A percentile compares a stretch with the other conserved stretches of the same genome.
phyloP scores from a whole-genome alignment of 1,140 invertebrate genomes.

The Ericerus pela region DNA sequence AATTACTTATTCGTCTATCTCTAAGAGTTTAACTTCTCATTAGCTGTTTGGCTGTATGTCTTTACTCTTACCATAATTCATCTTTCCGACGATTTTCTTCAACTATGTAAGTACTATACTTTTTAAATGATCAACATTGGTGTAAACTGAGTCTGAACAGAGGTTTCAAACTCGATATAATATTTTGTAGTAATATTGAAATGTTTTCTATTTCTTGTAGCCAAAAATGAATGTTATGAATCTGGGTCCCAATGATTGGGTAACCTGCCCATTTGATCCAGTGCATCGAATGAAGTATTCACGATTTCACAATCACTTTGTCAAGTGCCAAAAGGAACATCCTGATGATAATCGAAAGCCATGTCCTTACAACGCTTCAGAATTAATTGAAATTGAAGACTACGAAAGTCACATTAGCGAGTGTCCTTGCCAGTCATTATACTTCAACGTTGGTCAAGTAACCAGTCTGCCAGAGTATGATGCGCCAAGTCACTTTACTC shows the following conservation, averaged over 20 bases:
- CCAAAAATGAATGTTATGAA: too few relatives aligned
- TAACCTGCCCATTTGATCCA: background rate
- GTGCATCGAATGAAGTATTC: background rate
- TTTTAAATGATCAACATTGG: too few relatives aligned
- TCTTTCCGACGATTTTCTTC: too few relatives aligned
- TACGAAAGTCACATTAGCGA: background rate
- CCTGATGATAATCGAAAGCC: background rate
- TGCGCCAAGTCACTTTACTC: background rate
- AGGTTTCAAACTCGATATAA: too few relatives aligned
- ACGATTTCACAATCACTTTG: slow-evolving; percentile 3
- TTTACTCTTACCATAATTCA: too few relatives aligned
- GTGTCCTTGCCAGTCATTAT: background rate
- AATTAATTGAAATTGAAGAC: background rate
- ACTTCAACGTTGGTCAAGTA: background rate
- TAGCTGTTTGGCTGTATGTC: too few relatives aligned
- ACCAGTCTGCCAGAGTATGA: background rate
- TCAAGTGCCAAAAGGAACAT: slow-evolving; percentile 4
- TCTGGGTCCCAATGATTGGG: background rate
- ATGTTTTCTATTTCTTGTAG: too few relatives aligned
- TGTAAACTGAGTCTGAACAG: too few relatives aligned
- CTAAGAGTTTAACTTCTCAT: too few relatives aligned
- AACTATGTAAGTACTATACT: too few relatives aligned
- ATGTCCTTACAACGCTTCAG: slow-evolving; percentile 7
- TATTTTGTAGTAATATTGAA: too few relatives aligned
- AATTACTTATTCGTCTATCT: too few relatives aligned